A percentile compares a stretch with the other conserved stretches of the same genome.
These are phyloP conservation scores for Stramonita haemastoma DNA, from an alignment of 2,888 invertebrate genomes.

Conservation along the genomic window DNA sequence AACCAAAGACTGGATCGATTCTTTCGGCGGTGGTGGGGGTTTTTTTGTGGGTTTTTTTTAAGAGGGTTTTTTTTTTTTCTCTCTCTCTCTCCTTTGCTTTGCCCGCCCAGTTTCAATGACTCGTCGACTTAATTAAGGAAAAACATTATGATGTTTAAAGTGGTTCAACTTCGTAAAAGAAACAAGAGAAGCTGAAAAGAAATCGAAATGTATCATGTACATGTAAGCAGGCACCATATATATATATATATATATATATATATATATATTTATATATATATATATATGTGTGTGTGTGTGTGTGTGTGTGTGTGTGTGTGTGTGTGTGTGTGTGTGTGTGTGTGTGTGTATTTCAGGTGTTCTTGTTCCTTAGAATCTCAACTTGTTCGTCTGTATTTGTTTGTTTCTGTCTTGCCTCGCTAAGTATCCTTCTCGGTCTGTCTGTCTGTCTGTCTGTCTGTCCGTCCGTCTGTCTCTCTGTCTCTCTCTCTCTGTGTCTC, in stretches of 20 bases:
- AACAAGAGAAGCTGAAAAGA: background rate
- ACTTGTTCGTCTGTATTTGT: background rate
- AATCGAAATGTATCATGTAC: too few relatives aligned
- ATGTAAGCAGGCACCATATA: too few relatives aligned
- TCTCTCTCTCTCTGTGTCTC: background rate
- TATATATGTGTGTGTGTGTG: background rate
- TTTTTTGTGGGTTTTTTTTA: background rate
- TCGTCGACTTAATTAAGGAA: too few relatives aligned
- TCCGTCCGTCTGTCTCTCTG: too few relatives aligned
- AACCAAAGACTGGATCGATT: background rate
- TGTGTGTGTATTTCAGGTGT: background rate
- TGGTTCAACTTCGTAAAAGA: background rate
- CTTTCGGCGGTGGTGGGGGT: background rate
- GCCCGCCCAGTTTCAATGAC: too few relatives aligned
- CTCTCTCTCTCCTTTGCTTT: background rate
- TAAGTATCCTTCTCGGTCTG: background rate
- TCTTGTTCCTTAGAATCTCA: too few relatives aligned
- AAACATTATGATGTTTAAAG: background rate
- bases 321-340: conserved; percentile 17
- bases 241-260: background rate
- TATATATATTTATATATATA: background rate
- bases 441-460: background rate
- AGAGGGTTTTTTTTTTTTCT: too few relatives aligned
- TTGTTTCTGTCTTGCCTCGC: background rate
- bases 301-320: conserved; percentile 12